Evolutionary conservation across 35 echinoderm and acorn worm genomes (phyloP).

Genomic region (Heliocidaris tuberculata): DNA sequence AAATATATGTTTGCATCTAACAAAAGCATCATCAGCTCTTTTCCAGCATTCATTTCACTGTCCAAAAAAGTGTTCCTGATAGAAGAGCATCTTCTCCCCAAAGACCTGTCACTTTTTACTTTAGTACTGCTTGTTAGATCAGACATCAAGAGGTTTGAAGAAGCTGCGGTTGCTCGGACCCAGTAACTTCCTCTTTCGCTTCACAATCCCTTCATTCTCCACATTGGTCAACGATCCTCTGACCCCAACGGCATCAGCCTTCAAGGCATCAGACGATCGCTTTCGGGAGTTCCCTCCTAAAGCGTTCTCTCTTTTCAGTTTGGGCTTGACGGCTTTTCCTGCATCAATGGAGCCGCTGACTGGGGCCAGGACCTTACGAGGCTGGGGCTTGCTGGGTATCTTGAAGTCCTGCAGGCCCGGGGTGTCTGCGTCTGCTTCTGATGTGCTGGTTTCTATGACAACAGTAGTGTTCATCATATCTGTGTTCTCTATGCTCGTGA

Average conservation of each 20-base stretch:
- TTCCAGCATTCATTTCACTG: not conserved
- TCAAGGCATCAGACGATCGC: not conserved
- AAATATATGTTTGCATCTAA: not conserved
- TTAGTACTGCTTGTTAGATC: not conserved
- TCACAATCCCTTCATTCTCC: constrained; percentile 51
- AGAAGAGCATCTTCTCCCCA: no score
- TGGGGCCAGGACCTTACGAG: not conserved
- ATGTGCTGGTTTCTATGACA: constrained; percentile 32
- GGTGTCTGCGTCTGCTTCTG: constrained; percentile 15
- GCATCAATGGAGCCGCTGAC: not conserved
- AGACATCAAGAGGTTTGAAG: constrained; percentile 69
- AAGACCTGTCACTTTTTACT: not conserved
- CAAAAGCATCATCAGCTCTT: not conserved
- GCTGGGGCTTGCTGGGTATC: not conserved
- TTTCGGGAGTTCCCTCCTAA: not conserved
- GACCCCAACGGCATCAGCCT: not conserved
- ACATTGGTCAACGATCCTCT: not conserved
- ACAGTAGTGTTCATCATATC: constrained; percentile 64
- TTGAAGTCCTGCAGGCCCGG: not conserved
- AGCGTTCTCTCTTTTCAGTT: constrained; percentile 31
- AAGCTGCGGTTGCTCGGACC: constrained; percentile 53
- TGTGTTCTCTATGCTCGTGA: constrained; percentile 26
- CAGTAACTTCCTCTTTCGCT: constrained; percentile 72
- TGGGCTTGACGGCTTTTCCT: not conserved
- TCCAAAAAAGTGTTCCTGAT: no score